Evolutionary conservation across 2,113 vertebrate genomes (phyloP).

Genomic region (Perca flavescens): DNA sequence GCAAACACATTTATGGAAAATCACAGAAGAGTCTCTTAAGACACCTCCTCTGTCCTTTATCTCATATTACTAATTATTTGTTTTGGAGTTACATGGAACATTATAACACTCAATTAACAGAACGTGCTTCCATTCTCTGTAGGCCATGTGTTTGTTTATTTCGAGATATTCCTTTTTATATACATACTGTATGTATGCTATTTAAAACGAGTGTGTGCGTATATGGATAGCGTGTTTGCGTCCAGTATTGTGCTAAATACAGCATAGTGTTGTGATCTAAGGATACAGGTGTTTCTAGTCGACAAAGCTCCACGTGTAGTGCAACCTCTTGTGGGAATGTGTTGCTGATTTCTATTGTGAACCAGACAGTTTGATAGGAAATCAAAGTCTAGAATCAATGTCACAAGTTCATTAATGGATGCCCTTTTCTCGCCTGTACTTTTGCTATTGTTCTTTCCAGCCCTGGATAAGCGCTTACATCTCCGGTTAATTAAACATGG

Average conservation of each 20-base stretch:
- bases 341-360: conserved; percentile 69
- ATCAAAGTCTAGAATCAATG: conserved; percentile 83
- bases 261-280: conserved; percentile 1
- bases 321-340: conserved; percentile 55
- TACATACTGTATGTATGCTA: conserved; percentile 47
- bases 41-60: conserved; percentile 52
- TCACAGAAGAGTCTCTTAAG: conserved; percentile 49
- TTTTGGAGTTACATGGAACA: conserved; percentile 53
- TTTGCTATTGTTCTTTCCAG: conserved; percentile 68
- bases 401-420: conserved; percentile 82
- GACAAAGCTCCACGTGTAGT: conserved; percentile 24
- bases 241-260: not conserved
- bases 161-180: conserved; percentile 41
- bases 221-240: conserved; percentile 11
- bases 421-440: conserved; percentile 76
- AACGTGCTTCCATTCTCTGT: conserved; percentile 41
- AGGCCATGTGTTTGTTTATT: conserved; percentile 64
- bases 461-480: conserved; percentile 62
- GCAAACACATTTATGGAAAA: conserved; percentile 37
- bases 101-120: conserved; percentile 72
- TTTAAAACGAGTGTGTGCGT: conserved; percentile 42
- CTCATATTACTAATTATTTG: conserved; percentile 66
- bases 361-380: conserved; percentile 78
- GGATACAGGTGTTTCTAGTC: conserved; percentile 51
- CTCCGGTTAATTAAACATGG: conserved; percentile 75